Evolutionary conservation across 2,113 vertebrate genomes (phyloP).

Genomic region (Synodontis membranacea): DNA sequence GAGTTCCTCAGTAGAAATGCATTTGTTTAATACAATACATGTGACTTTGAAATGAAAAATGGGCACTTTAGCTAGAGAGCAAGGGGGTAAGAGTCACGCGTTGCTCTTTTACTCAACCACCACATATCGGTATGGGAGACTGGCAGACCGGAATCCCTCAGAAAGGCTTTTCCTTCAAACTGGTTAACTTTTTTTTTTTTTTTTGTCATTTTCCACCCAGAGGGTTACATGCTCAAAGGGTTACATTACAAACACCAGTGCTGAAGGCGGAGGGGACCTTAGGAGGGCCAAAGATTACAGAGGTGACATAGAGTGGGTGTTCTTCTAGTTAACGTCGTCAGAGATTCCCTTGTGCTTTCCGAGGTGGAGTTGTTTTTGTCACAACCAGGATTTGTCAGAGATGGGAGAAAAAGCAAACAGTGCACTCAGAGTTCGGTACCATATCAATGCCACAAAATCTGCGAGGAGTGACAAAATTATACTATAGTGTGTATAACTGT

Average conservation of each 20-base stretch:
- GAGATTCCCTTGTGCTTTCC: slow-evolving; percentile 36
- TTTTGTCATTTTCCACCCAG: slow-evolving; percentile 4
- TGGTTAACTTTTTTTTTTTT: background rate
- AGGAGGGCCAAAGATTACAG: slow-evolving; percentile 43
- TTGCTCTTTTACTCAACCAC: background rate
- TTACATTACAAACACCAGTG: slow-evolving; percentile 43
- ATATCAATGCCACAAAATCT: slow-evolving; percentile 20
- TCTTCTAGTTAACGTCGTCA: slow-evolving; percentile 33
- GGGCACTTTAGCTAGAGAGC: background rate
- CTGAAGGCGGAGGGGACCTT: slow-evolving; percentile 23
- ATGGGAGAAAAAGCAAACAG: slow-evolving; percentile 15
- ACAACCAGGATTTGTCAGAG: slow-evolving; percentile 50
- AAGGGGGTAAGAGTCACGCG: background rate
- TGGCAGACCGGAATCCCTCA: background rate
- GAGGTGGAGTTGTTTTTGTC: slow-evolving; percentile 52
- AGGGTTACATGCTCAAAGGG: background rate
- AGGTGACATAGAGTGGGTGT: slow-evolving; percentile 45
- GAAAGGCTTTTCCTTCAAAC: background rate
- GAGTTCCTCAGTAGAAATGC: slow-evolving; percentile 3
- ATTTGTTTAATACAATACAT: slow-evolving; percentile 7
- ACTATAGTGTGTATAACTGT: background rate
- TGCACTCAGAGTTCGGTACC: slow-evolving; percentile 30
- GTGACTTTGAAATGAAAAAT: background rate
- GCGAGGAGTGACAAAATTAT: background rate
- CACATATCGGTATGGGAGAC: background rate